Evolutionary conservation across 2,113 vertebrate species (phyloP).

Genomic region (Hydrochoerus hydrochaeris): DNA sequence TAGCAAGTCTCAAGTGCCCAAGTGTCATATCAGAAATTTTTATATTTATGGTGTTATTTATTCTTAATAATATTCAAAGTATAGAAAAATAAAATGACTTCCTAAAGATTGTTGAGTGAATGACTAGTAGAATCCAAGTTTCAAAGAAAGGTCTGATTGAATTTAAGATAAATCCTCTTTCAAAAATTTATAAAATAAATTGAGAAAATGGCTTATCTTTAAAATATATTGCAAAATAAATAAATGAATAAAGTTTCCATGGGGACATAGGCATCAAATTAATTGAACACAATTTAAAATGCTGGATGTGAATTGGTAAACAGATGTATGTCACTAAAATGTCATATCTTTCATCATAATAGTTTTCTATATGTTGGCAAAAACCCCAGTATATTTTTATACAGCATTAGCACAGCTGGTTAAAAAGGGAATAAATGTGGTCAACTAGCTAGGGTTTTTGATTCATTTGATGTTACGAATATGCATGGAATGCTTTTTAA

Average conservation of each 20-base stretch:
- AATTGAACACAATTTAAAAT: slow-evolving; percentile 68
- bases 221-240: slow-evolving; percentile 31
- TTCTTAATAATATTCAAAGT: not conserved
- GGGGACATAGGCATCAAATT: slow-evolving; percentile 14
- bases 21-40: not conserved
- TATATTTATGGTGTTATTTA: not conserved
- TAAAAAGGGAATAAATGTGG: slow-evolving; percentile 56
- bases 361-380: slow-evolving; percentile 66
- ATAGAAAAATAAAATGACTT: slow-evolving; percentile 7
- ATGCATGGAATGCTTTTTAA: not conserved
- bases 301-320: slow-evolving; percentile 65
- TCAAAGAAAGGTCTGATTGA: not conserved
- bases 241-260: slow-evolving; percentile 37
- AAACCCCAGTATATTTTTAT: slow-evolving; percentile 49
- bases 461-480: slow-evolving; percentile 41
- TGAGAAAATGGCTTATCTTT: not conserved
- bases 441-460: slow-evolving; percentile 45
- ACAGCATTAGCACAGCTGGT: slow-evolving; percentile 66
- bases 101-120: not conserved
- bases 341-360: slow-evolving; percentile 73
- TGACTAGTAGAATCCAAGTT: not conserved
- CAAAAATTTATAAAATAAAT: not conserved
- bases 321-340: slow-evolving; percentile 70
- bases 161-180: not conserved
- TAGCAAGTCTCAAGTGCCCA: not conserved